These are phyloP conservation scores for Zaprionus camerounensis DNA, from an alignment of 1,140 invertebrate genomes.

Conservation along the genomic window DNA sequence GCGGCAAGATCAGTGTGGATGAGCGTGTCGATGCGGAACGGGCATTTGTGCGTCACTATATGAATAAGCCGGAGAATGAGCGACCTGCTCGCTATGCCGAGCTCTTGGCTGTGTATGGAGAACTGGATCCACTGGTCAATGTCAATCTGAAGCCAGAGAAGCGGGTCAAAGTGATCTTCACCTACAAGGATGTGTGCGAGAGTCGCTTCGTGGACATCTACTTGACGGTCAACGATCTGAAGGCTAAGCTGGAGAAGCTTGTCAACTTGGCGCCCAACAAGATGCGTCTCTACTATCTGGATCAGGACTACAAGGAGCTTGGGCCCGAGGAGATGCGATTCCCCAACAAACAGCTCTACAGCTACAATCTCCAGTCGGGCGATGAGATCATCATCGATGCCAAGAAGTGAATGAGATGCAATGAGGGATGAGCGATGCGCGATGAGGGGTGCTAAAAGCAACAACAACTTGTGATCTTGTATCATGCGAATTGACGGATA, in stretches of 20 bases:
- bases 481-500: constrained; percentile 48
- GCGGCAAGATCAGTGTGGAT: constrained; percentile 91
- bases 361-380: constrained; percentile 94
- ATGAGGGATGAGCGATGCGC: neutral
- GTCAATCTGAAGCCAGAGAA: constrained; percentile 94
- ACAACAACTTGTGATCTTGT: constrained; percentile 75
- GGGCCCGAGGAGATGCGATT: constrained; percentile 95
- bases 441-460: constrained; percentile 57
- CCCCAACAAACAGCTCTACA: constrained; percentile 94
- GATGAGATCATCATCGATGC: constrained; percentile 96
- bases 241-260: constrained; percentile 91
- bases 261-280: constrained; percentile 91
- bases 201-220: constrained; percentile 91
- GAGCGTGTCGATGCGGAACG: constrained; percentile 96
- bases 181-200: constrained; percentile 90
- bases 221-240: constrained; percentile 91
- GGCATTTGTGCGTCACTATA: constrained; percentile 95
- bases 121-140: constrained; percentile 93
- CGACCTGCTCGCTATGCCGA: constrained; percentile 92
- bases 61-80: constrained; percentile 93
- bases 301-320: constrained; percentile 89
- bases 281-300: constrained; percentile 94
- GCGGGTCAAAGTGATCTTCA: constrained; percentile 92
- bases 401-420: constrained; percentile 84
- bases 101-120: constrained; percentile 92